A percentile compares a stretch with the other conserved stretches of the same genome.
Evolutionary conservation across 2,113 vertebrate genomes (phyloP).

Genomic region (Dolichallabes microphthalmus): DNA sequence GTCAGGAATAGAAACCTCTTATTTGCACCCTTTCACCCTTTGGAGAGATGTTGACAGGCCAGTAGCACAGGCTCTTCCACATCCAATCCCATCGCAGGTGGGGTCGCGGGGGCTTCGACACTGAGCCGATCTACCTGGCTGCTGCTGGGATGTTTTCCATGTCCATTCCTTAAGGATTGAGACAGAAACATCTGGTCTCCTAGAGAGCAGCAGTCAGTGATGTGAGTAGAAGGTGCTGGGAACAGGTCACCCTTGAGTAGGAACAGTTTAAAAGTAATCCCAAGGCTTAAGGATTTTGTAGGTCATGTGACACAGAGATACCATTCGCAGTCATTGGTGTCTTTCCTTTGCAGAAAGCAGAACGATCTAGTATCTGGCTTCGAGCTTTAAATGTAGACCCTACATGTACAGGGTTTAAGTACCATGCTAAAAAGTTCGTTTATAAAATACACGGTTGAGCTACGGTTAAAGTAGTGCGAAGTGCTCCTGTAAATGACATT

Average conservation of each 20-base stretch:
- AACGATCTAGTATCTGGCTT: not conserved
- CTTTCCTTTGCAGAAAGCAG: not conserved
- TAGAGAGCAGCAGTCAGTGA: not conserved
- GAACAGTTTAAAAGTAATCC: not conserved
- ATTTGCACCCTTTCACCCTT: slow-evolving; percentile 52
- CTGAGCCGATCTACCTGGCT: slow-evolving; percentile 15
- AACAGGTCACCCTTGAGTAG: not conserved
- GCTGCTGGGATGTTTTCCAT: not conserved
- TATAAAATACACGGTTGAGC: slow-evolving; percentile 58
- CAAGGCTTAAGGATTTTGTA: not conserved
- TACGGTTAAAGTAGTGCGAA: slow-evolving; percentile 32
- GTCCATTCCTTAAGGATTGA: not conserved
- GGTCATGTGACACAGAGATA: not conserved
- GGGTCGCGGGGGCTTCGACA: slow-evolving; percentile 42
- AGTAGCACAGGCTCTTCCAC: slow-evolving; percentile 48
- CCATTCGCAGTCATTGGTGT: not conserved
- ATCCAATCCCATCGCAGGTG: slow-evolving; percentile 34
- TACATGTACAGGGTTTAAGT: not conserved
- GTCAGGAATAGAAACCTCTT: slow-evolving; percentile 17
- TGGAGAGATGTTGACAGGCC: slow-evolving; percentile 36
- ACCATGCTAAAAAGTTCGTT: slow-evolving; percentile 39
- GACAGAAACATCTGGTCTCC: not conserved
- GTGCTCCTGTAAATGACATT: not conserved
- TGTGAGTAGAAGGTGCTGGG: not conserved
- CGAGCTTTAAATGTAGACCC: not conserved